phyloP scores from a whole-genome alignment of 2,888 invertebrate species.

The Drosophila nr. medialis region DNA sequence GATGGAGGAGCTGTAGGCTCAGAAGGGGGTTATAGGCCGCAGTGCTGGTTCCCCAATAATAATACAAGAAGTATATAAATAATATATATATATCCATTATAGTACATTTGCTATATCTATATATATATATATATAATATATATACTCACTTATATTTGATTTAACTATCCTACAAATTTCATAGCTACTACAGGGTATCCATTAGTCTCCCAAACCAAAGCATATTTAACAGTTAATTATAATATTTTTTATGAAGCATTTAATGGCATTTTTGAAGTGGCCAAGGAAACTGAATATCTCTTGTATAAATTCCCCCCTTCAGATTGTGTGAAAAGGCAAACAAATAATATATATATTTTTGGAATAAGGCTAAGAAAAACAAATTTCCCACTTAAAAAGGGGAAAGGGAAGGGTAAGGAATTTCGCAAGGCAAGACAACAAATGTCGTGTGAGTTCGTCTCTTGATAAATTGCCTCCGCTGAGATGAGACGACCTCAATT shows the following conservation, averaged over 20 bases:
- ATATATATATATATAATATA: too few relatives aligned
- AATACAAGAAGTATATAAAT: too few relatives aligned
- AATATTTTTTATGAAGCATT: constrained; percentile 59
- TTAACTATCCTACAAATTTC: not conserved
- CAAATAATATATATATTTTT: constrained; percentile 26
- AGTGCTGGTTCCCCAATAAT: too few relatives aligned
- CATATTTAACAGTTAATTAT: constrained; percentile 34
- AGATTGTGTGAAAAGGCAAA: constrained; percentile 34
- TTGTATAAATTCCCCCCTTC: constrained; percentile 21
- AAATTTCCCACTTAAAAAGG: not conserved
- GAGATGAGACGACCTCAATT: constrained; percentile 65
- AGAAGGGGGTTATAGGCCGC: too few relatives aligned
- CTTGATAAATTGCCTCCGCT: constrained; percentile 62
- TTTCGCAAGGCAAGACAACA: constrained; percentile 61
- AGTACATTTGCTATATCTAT: too few relatives aligned
- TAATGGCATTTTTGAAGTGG: constrained; percentile 46
- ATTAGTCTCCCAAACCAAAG: fast-evolving
- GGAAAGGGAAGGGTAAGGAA: constrained; percentile 19
- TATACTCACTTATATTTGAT: not conserved
- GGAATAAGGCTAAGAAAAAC: constrained; percentile 3
- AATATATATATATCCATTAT: not conserved
- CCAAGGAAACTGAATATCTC: constrained; percentile 22
- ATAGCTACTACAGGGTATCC: constrained; percentile 1
- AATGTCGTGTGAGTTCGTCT: constrained; percentile 44
- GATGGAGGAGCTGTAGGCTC: too few relatives aligned